These are phyloP conservation scores for Drosophila koepferae DNA, from an alignment of 2,888 invertebrate species.

Conservation along the genomic window DNA sequence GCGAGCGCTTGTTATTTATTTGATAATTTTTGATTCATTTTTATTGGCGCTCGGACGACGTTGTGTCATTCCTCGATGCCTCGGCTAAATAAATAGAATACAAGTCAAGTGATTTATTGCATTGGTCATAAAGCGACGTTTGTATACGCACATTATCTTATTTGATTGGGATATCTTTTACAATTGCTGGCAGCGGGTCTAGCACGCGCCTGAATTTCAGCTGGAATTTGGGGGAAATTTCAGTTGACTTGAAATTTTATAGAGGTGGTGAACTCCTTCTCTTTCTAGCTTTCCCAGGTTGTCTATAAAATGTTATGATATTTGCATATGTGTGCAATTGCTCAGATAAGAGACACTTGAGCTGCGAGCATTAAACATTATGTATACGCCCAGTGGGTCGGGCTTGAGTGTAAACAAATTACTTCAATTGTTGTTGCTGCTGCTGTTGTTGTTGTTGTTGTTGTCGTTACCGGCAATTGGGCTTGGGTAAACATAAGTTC, in stretches of 20 bases:
- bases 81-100: slow-evolving; percentile 56
- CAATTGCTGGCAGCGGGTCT: slow-evolving; percentile 30
- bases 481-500: slow-evolving; percentile 30
- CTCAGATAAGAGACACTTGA: slow-evolving; percentile 31
- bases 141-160: slow-evolving; percentile 38
- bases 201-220: slow-evolving; percentile 36
- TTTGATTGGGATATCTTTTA: slow-evolving; percentile 39
- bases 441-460: background rate
- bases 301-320: slow-evolving; percentile 30
- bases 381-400: slow-evolving; percentile 55
- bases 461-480: slow-evolving; percentile 11
- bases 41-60: slow-evolving; percentile 67
- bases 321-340: slow-evolving; percentile 39
- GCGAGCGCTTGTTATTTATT: slow-evolving; percentile 67
- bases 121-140: slow-evolving; percentile 27
- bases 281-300: background rate
- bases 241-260: background rate
- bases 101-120: slow-evolving; percentile 65
- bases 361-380: slow-evolving; percentile 43
- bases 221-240: background rate
- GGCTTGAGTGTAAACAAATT: slow-evolving; percentile 33
- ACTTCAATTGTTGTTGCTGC: slow-evolving; percentile 8
- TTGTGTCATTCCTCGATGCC: slow-evolving; percentile 72
- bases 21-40: slow-evolving; percentile 81
- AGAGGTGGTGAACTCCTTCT: background rate